Base-by-base conservation (phyloP, 2,888 invertebrate genomes). In the Lasioglossum vierecki region DNA sequence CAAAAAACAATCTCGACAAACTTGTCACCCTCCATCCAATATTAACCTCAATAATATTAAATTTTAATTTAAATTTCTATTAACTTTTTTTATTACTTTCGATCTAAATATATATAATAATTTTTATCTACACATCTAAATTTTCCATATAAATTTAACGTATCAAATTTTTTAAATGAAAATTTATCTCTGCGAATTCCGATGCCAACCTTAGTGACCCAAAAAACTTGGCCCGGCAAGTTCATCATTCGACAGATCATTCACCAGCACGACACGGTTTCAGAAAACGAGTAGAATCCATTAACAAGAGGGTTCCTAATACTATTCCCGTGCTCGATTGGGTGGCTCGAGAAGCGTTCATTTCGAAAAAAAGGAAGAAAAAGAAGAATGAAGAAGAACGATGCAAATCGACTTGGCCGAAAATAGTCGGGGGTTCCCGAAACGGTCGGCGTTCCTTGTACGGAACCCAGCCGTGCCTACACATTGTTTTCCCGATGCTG, bases 401-500 rank as follows among this genome's bases (percentile, higher is more conserved):
- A 66, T 66, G 66, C 66, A 35, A 66, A 66, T 66, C 66, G 35
- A 18, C 35, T 66, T 66, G 30, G 35, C 66, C 66, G 35, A 66
- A 66, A 66, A 66, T 30, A 66, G 66, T 66, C 18, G 18, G 66
- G 18, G 66, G 15, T 66, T 30, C 30, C 35, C 66, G 66, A 35
- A 66, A 35, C 3, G 8, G 15, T 5, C 30, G 8, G 66, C 35
- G 66, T 66, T 66, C 35, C 66, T 66, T 66, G 18, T 35, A 18
- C 66, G 18, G 18, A 6, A 13, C 18, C 6, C 15, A 5, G 30
- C 4, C 15, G 63, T 60, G 63, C 35, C 30, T 66, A 4, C 35
- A 66, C 66, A 66, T 35, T 66, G 66, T 66, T 66, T 66, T 66
- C 66, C 66, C 18, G 41, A 41, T n/a, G 68, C 68, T 41, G 11